Evolutionary conservation across 2,888 invertebrate species (phyloP), one percentile per base, ranked within the genome.

Genomic region (Isotomurus palustris): DNA sequence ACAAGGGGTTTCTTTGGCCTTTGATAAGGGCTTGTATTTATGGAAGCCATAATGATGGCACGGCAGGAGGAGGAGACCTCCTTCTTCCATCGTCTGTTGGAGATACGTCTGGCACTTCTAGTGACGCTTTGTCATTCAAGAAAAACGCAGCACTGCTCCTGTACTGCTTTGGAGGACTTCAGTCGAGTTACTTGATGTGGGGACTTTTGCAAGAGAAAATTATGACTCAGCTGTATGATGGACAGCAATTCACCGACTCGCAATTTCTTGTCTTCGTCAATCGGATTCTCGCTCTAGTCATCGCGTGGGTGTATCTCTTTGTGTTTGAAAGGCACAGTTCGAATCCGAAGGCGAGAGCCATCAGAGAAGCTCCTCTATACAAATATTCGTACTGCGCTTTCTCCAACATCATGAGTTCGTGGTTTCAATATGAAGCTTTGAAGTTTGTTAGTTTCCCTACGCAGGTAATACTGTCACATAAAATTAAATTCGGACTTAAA

Each of bases 351-450:
- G 12, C 56, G 1, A 47, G 41, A 32, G 28, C 45, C 2, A 21
- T 89, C 72, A 54, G 56, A 32, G 83, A 83, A 24, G 88, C 90
- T 53, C 96, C 99, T 0, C 79, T 95, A 12, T 95, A 92, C 77
- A 90, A 93, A 78, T 97, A 95, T 77, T 87, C 89, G 0, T 97
- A 87, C 79, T 93, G 95, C 73, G 92, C 96, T 3, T 85, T 99
- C 72, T 93, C 95, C 17, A 99, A 99, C 76, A 91, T 97, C 66
- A 84, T 99, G 82, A 95, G 95, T 75, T 94, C 95, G 47, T 99
- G 97, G 97, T 97, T 94, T 77, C 99, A 99, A 77, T 99, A 99
- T 75, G 99, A 99, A 78, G 97, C 97, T 22, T 80, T 99, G 44
- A 97, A 97, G 76, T 99, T 88, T 76, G 93, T 99, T 72, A 94